Evolutionary conservation across 1,140 invertebrate species (phyloP).

Genomic region (Nasonia vitripennis): DNA sequence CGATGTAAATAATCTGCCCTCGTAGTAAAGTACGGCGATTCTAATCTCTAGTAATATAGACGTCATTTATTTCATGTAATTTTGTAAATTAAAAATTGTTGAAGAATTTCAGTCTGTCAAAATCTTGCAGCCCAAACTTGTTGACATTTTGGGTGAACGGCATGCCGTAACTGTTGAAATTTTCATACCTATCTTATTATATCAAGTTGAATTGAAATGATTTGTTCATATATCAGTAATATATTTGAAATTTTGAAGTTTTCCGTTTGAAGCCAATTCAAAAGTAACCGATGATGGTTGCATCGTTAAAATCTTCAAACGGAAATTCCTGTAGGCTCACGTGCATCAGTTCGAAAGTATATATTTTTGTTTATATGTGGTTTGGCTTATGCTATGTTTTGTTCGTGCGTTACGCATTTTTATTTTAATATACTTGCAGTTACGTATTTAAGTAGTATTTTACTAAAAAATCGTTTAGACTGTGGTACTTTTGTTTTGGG

Average conservation of each 20-base stretch:
- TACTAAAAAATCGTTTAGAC: conserved; percentile 13
- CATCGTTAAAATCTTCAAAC: conserved; percentile 32
- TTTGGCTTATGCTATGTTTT: conserved; percentile 64
- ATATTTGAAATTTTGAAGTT: background rate
- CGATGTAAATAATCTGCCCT: background rate
- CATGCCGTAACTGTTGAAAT: conserved; percentile 49
- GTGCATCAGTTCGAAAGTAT: conserved; percentile 52
- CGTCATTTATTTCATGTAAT: background rate
- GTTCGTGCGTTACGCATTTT: conserved; percentile 56
- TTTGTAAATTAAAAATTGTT: background rate
- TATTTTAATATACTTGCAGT: conserved; percentile 54
- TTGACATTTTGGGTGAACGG: conserved; percentile 52
- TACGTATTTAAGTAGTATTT: conserved; percentile 37
- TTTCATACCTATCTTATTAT: conserved; percentile 32
- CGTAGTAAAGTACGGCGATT: background rate
- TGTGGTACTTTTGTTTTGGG: background rate
- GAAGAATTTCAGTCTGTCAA: conserved; percentile 1
- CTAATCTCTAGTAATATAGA: conserved; percentile 1
- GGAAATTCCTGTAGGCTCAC: conserved; percentile 48
- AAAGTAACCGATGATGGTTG: background rate
- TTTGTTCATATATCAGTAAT: background rate
- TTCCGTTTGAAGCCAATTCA: background rate
- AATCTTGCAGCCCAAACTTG: conserved; percentile 14
- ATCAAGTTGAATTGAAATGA: background rate
- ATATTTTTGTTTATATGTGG: conserved; percentile 59